Evolutionary conservation across 2,797 vertebrate species (phyloP).

Genomic region (Mycteria americana): DNA sequence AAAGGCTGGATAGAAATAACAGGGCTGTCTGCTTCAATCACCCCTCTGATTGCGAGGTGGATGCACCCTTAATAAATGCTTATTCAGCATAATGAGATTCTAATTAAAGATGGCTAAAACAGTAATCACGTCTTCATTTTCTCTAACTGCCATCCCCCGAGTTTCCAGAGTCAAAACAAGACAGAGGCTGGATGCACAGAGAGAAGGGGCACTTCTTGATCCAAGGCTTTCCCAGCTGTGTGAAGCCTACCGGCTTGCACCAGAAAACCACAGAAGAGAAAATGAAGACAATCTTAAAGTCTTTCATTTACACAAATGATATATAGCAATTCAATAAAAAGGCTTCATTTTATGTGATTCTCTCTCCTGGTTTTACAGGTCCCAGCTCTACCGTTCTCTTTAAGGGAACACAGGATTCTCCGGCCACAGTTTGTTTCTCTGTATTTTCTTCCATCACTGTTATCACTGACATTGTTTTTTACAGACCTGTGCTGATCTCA

Average conservation of each 20-base stretch:
- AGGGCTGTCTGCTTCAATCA: not conserved
- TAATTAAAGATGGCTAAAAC: conserved; percentile 5
- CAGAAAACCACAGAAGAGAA: not conserved
- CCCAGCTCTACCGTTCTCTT: not conserved
- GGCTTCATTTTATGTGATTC: not conserved
- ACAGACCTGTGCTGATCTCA: not conserved
- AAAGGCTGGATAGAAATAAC: not conserved
- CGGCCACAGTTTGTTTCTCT: not conserved
- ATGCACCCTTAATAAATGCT: conserved; percentile 4
- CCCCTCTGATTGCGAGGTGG: not conserved
- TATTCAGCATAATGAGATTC: conserved; percentile 5
- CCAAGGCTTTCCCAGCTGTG: not conserved
- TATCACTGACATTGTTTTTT: not conserved
- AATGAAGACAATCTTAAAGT: not conserved
- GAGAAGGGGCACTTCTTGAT: not conserved
- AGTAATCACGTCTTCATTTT: conserved; percentile 5
- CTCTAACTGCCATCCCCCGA: not conserved
- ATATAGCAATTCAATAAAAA: not conserved
- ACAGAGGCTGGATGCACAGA: not conserved
- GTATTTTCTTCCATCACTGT: not conserved
- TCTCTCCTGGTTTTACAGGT: not conserved
- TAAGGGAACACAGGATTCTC: not conserved
- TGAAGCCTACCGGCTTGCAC: not conserved
- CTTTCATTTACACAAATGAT: not conserved
- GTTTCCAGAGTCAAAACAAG: not conserved